Evolutionary conservation across 1,140 invertebrate species (phyloP).

Genomic region (Trachymyrmex cornetzi): DNA sequence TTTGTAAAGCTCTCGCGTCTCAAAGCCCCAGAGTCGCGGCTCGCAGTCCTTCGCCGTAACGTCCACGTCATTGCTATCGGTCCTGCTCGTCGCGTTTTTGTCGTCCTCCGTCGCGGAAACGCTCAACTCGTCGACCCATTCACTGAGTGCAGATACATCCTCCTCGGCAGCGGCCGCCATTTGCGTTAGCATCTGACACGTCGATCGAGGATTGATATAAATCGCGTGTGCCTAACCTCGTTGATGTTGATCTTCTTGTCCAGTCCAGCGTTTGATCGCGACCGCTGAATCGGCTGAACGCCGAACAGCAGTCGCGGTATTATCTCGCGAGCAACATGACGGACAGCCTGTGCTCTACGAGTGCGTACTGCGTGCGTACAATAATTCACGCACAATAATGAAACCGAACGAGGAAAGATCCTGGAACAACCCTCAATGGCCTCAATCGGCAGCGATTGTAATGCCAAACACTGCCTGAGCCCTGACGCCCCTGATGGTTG

Average conservation of each 20-base stretch:
- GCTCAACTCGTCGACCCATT: background rate
- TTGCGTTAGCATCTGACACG: slow-evolving; percentile 47
- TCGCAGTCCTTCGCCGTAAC: slow-evolving; percentile 68
- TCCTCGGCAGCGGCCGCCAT: slow-evolving; percentile 49
- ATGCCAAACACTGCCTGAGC: background rate
- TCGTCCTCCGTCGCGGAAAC: slow-evolving; percentile 7
- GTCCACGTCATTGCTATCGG: slow-evolving; percentile 50
- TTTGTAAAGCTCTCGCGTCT: slow-evolving; percentile 92
- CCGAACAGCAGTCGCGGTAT: background rate
- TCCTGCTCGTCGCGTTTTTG: background rate
- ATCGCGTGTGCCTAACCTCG: slow-evolving; percentile 30
- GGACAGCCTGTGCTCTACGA: too few relatives aligned
- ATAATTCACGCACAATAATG: background rate
- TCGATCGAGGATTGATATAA: slow-evolving; percentile 25
- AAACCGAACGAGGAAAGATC: background rate
- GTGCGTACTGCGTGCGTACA: too few relatives aligned
- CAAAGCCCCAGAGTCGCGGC: slow-evolving; percentile 83
- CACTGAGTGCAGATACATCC: slow-evolving; percentile 9
- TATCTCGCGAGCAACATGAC: slow-evolving; percentile 21
- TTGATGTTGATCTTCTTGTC: background rate
- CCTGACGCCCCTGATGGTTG: too few relatives aligned
- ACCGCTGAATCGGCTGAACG: background rate
- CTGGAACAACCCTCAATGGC: background rate
- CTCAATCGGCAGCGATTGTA: background rate
- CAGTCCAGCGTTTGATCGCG: background rate